These are phyloP conservation scores for Taxidea taxus DNA, from an alignment of 2,113 vertebrate genomes.

Conservation along the genomic window DNA sequence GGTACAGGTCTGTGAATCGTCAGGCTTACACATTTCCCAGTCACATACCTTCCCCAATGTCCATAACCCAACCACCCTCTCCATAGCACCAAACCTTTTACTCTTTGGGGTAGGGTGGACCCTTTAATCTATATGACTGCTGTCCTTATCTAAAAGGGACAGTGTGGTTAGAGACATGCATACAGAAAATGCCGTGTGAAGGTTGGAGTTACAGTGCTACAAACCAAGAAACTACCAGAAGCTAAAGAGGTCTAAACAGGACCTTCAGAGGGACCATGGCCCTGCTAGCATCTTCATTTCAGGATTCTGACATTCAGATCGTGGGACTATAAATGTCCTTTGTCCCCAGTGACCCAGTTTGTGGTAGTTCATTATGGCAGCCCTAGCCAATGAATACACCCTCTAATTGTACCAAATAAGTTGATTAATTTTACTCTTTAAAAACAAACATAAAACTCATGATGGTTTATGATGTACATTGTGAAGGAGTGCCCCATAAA, in stretches of 20 bases:
- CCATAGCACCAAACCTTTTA: neutral
- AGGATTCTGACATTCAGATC: neutral
- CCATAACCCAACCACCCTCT: no score
- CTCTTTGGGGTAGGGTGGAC: neutral
- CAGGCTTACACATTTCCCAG: no score
- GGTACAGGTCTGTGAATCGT: no score
- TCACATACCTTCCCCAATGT: no score
- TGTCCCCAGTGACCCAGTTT: neutral
- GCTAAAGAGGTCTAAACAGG: neutral
- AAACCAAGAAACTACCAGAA: no score
- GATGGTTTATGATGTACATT: neutral
- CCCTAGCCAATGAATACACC: neutral
- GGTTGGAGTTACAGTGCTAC: neutral
- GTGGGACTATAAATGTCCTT: neutral
- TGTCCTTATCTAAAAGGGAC: neutral
- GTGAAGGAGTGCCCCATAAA: neutral
- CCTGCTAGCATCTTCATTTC: neutral
- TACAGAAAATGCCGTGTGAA: neutral
- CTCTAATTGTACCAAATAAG: neutral
- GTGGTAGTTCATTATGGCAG: neutral
- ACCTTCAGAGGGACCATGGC: neutral
- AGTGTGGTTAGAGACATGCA: neutral
- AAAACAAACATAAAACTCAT: neutral
- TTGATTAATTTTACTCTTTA: constrained; percentile 22
- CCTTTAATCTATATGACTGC: neutral